Conservation (phyloP, 2,113 vertebrate species). For the Sebastes fasciatus region DNA sequence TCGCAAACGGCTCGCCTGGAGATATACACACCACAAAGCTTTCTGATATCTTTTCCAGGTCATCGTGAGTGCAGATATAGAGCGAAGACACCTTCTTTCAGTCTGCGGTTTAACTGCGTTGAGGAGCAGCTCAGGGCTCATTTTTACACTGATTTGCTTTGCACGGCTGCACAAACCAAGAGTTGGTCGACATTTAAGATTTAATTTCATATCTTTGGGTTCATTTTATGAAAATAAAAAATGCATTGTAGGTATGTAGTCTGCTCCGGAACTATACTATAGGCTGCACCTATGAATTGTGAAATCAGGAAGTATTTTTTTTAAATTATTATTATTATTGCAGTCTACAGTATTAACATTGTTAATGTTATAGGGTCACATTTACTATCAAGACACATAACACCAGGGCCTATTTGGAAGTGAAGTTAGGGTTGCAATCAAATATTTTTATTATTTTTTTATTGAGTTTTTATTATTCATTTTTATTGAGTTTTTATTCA, state of each 20-base stretch:
- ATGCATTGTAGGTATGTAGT: background rate
- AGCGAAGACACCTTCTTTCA: slow-evolving; percentile 58
- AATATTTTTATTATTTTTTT: background rate
- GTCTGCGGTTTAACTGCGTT: slow-evolving; percentile 40
- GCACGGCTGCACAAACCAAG: slow-evolving; percentile 25
- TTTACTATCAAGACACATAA: background rate
- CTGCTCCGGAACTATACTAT: background rate
- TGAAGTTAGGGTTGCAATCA: background rate
- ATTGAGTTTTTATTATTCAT: background rate
- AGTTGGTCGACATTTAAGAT: background rate
- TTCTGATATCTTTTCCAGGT: slow-evolving; percentile 45
- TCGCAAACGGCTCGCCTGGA: slow-evolving; percentile 60
- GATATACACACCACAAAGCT: slow-evolving; percentile 40
- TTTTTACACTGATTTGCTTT: slow-evolving; percentile 53
- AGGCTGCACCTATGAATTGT: background rate
- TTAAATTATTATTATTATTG: background rate
- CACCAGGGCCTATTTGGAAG: background rate
- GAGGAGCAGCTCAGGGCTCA: slow-evolving; percentile 12
- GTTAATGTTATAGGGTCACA: background rate
- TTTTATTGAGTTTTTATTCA: background rate
- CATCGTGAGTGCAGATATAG: slow-evolving; percentile 46
- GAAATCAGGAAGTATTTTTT: background rate
- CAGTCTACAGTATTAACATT: background rate
- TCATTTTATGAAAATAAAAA: background rate
- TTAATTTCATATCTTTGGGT: background rate